Base-by-base conservation (phyloP, 2,888 invertebrate genomes). In the Dione juno region DNA sequence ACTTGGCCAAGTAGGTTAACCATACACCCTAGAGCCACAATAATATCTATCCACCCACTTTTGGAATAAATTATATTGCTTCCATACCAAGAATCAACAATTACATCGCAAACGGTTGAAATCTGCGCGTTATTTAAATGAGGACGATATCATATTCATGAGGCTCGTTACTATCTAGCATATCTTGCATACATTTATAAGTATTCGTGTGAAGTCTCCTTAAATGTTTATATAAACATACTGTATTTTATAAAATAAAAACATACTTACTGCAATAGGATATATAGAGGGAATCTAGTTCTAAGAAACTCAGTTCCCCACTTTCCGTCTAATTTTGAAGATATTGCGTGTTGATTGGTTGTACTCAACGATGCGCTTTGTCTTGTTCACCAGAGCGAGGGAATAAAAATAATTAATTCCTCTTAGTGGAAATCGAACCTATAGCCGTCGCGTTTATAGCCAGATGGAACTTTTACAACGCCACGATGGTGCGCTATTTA, bases 41-140 rank as follows among this genome's bases (percentile, higher is more conserved):
- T 54, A 37, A 35, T 57, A 57, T 57, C 40, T 0, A 52, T 50
- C 37, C 19, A 50, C 57, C 37, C 50, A 37, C 45, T 40, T 63
- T 11, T 35, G 11, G 67, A 48, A 68, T 68, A 68, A 68, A 68
- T 68, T 54, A 68, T 45, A 35, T 54, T 52, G 45, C 53, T 68
- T 45, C 63, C 45, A 48, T 68, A 68, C 45, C 63, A 63, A 68
- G 63, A 50, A 68, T 54, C 63, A 68, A 68, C 68, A 68, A 63
- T 68, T 63, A 48, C 53, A 53, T 53, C 41, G 67, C 58, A 50
- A 50, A 58, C 48, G 21, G 41, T 67, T 48, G 43, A 48, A 63
- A 63, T 68, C 68, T 53, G 52, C 67, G 41, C 41, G 67, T 52
- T 63, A 68, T 68, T 68, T 63, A 68, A 68, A 68, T 68, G 68